Evolutionary conservation across 2,888 invertebrate genomes (phyloP).

Genomic region (Dicycla oo): DNA sequence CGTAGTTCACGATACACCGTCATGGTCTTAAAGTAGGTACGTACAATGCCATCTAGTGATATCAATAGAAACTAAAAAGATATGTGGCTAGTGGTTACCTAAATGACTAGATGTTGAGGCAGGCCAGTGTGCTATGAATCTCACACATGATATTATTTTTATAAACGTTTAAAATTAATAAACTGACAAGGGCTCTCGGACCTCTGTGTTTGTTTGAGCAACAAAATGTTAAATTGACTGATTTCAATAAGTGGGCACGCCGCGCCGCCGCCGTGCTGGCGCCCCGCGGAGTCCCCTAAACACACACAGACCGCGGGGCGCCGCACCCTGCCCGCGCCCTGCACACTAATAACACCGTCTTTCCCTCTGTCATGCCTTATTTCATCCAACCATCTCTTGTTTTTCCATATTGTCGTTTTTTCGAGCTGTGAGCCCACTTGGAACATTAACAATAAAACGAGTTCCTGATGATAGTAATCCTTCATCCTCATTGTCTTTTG

Average conservation of each 20-base stretch:
- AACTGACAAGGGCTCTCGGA: slow-evolving; percentile 75
- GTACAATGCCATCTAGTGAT: slow-evolving; percentile 42
- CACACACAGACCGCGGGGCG: slow-evolving; percentile 90
- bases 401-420: slow-evolving; percentile 85
- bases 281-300: slow-evolving; percentile 84
- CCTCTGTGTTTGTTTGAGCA: slow-evolving; percentile 84
- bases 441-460: slow-evolving; percentile 88
- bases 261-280: slow-evolving; percentile 68
- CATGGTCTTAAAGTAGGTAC: slow-evolving; percentile 11
- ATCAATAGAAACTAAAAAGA: slow-evolving; percentile 27
- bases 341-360: slow-evolving; percentile 87
- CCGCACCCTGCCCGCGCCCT: slow-evolving; percentile 82
- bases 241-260: slow-evolving; percentile 86
- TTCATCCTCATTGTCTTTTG: slow-evolving; percentile 90
- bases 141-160: slow-evolving; percentile 30
- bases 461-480: slow-evolving; percentile 89
- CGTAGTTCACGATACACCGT: not conserved
- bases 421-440: slow-evolving; percentile 77
- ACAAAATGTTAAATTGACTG: slow-evolving; percentile 86
- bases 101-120: slow-evolving; percentile 19
- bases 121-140: slow-evolving; percentile 8
- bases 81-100: not conserved
- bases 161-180: slow-evolving; percentile 76
- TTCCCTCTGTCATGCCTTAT: slow-evolving; percentile 88
- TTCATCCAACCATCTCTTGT: slow-evolving; percentile 85